Conservation (phyloP, 2,888 invertebrate genomes). For the Plagiodera versicolora region DNA sequence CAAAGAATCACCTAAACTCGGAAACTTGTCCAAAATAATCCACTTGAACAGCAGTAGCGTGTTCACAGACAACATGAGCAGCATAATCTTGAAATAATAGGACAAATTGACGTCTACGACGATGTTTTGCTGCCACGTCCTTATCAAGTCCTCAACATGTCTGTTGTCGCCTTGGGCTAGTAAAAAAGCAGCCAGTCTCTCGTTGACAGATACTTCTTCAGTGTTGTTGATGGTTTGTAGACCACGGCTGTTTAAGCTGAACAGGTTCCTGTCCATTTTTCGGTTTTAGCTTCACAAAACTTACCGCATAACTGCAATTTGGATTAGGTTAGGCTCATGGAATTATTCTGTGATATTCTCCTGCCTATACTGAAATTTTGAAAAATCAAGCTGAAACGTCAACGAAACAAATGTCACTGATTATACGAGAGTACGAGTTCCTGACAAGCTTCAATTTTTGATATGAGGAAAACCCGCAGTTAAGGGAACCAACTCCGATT, state of each 20-base stretch:
- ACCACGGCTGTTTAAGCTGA: constrained; percentile 20
- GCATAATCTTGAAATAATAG: constrained; percentile 40
- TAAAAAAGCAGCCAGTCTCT: constrained; percentile 25
- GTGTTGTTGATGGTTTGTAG: background rate
- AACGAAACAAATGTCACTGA: background rate
- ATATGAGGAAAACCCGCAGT: no score
- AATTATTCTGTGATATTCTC: background rate
- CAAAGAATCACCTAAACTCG: background rate
- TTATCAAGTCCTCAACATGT: constrained; percentile 31
- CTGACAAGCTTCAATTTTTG: no score
- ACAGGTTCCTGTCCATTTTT: constrained; percentile 22
- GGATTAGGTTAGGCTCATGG: no score
- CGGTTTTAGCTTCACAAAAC: background rate
- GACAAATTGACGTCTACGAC: constrained; percentile 40
- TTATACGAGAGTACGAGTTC: background rate
- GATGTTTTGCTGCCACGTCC: constrained; percentile 34
- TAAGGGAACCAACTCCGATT: no score
- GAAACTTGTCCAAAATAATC: constrained; percentile 35
- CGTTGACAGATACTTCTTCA: constrained; percentile 17
- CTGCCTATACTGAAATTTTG: background rate
- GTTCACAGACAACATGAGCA: constrained; percentile 39
- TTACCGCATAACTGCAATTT: background rate
- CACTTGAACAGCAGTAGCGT: constrained; percentile 37
- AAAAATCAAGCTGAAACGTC: background rate
- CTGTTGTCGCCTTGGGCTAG: constrained; percentile 37